A percentile compares a stretch with the other conserved stretches of the same genome.
Conservation (phyloP, 2,888 invertebrate species). For the Rhorus exstirpatorius region DNA sequence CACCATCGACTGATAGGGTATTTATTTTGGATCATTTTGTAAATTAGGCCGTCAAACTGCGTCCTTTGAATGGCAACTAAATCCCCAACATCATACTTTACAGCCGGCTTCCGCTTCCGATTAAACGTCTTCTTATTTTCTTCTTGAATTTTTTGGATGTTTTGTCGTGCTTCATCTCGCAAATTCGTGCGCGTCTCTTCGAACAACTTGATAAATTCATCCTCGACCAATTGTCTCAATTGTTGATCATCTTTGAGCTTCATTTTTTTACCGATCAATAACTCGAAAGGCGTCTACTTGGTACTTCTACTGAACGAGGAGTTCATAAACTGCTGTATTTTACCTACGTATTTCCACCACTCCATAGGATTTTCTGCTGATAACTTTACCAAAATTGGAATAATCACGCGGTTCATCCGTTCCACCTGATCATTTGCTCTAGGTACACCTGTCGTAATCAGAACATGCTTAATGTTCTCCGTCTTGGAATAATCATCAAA, state of each 20-base stretch:
- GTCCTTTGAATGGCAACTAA: conserved; percentile 69
- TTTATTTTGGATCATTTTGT: too few species aligned
- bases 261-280: conserved; percentile 41
- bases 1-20: too few species aligned
- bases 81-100: conserved; percentile 66
- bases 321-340: conserved; percentile 38
- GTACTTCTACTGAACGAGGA: conserved; percentile 28
- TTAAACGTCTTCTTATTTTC: conserved; percentile 73
- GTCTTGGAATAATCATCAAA: conserved; percentile 55
- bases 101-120: conserved; percentile 69
- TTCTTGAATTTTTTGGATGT: conserved; percentile 70
- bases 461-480: conserved; percentile 61
- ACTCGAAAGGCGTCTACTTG: conserved; percentile 44
- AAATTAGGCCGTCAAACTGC: conserved; percentile 70
- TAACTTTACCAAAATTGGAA: conserved; percentile 68
- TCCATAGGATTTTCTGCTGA: conserved; percentile 34
- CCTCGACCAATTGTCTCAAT: conserved; percentile 56
- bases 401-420: conserved; percentile 51
- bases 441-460: conserved; percentile 78
- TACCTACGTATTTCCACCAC: conserved; percentile 51
- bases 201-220: conserved; percentile 62
- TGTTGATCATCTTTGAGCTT: conserved; percentile 27
- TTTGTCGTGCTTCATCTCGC: conserved; percentile 54
- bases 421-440: conserved; percentile 61
- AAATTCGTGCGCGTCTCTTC: conserved; percentile 58